These are phyloP conservation scores for Uria lomvia DNA, from an alignment of 2,113 vertebrate genomes.

Conservation along the genomic window DNA sequence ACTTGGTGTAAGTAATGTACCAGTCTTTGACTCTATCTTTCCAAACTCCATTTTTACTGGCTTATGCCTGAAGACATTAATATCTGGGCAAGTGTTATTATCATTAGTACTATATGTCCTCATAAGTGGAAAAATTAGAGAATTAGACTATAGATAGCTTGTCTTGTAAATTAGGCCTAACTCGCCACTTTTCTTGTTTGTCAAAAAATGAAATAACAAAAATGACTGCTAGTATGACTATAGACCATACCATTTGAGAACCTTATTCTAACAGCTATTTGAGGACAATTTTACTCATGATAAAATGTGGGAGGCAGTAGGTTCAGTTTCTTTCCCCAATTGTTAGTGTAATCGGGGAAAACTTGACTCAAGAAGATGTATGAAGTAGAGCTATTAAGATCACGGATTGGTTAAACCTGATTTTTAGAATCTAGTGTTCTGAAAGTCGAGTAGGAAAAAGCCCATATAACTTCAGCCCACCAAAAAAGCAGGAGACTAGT, in stretches of 20 bases:
- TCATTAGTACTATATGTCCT: not conserved
- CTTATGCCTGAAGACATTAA: not conserved
- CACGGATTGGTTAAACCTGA: not conserved
- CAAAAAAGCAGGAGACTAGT: not conserved
- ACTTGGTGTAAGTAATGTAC: not conserved
- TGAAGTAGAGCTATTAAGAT: not conserved
- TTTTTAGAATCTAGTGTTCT: not conserved
- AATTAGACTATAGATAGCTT: not conserved
- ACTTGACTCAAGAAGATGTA: not conserved
- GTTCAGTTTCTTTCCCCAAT: not conserved
- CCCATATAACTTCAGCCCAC: not conserved
- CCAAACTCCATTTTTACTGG: not conserved
- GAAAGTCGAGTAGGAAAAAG: not conserved
- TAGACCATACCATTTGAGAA: not conserved
- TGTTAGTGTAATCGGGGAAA: not conserved
- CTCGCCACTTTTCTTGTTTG: not conserved
- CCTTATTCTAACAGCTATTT: not conserved
- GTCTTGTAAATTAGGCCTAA: not conserved
- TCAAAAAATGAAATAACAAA: not conserved
- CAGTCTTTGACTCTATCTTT: not conserved
- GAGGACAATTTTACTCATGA: not conserved
- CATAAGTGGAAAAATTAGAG: not conserved
- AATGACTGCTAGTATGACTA: not conserved
- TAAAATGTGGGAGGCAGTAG: not conserved
- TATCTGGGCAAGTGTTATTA: not conserved